These are phyloP conservation scores for Drosophila sturtevanti DNA, from an alignment of 1,140 invertebrate genomes.

Conservation along the genomic window DNA sequence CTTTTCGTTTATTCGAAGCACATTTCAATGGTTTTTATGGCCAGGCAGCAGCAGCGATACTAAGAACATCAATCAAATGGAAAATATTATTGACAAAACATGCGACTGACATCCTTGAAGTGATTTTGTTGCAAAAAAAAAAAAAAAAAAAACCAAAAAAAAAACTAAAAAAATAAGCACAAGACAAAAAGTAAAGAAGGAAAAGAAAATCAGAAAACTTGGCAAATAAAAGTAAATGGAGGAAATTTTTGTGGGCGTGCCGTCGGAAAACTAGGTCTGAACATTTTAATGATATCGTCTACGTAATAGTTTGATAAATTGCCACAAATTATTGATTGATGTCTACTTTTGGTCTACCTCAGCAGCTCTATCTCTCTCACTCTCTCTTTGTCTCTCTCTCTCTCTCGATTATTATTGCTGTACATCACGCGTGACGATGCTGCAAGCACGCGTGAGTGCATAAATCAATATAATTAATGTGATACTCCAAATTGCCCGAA, in stretches of 20 bases:
- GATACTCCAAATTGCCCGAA: constrained; percentile 38
- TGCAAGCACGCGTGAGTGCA: constrained; percentile 46
- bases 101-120: constrained; percentile 57
- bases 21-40: constrained; percentile 79
- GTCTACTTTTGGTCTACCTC: constrained; percentile 15
- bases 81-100: constrained; percentile 81
- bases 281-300: constrained; percentile 67
- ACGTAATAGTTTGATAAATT: constrained; percentile 78
- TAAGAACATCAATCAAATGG: constrained; percentile 72
- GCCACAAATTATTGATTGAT: constrained; percentile 75
- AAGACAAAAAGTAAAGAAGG: constrained; percentile 17
- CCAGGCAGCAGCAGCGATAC: constrained; percentile 47
- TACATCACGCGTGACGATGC: constrained; percentile 56
- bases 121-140: constrained; percentile 33
- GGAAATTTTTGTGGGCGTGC: constrained; percentile 55
- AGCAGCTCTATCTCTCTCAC: constrained; percentile 14
- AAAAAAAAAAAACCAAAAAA: constrained; percentile 46
- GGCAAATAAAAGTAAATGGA: constrained; percentile 33
- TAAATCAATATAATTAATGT: constrained; percentile 81
- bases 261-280: constrained; percentile 65
- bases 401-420: constrained; percentile 1
- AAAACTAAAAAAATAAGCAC: constrained; percentile 28
- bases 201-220: constrained; percentile 17
- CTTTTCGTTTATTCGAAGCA: constrained; percentile 60
- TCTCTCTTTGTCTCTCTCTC: constrained; percentile 39